Evolutionary conservation across 2,797 vertebrate genomes (phyloP), one percentile per base, ranked within the genome.

Genomic region (Bucorvus abyssinicus): DNA sequence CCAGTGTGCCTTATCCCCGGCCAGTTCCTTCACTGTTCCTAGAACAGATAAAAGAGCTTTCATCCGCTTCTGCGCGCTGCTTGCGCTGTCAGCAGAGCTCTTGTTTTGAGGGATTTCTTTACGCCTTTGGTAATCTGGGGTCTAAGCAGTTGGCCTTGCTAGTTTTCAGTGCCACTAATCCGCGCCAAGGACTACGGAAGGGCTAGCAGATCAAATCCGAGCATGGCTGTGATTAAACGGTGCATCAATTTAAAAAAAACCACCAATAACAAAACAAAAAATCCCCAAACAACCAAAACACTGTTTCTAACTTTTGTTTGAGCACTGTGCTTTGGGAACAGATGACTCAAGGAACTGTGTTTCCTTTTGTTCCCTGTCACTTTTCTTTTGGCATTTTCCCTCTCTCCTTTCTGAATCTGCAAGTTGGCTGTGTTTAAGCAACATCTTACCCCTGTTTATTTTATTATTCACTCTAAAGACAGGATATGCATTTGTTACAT

Each of bases 11-110:
- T 87, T 59, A 50, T 87, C 81, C 77, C 36, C 34, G 49, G 56
- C 78, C 70, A 40, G 42, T 64, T 91, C 53, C 73, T 85, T 83
- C 53, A 12, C 23, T 75, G 5, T 60, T 91, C 57, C 79, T 83
- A 44, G 7, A 38, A 56, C 30, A 36, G 82, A 94, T 94, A 81
- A 93, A 94, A 6, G 14, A 71, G 79, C 79, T 94, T 96, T 93
- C 50, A 75, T 86, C 53, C 0, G 4, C 76, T 68, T 67, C 60
- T 71, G 53, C 64, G 84, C 71, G 12, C 36, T 1, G 9, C 64
- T 68, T 77, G 30, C 0, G 0, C 42, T 75, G 5, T 73, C 84
- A 82, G 34, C 68, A 90, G 36, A 90, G 77, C 74, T 91, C 47
- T 75, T 69, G 34, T 89, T 90, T 55, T 63, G 44, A 69, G 84